Conservation (phyloP, 2,113 vertebrate genomes). For the Gobio gobio region DNA sequence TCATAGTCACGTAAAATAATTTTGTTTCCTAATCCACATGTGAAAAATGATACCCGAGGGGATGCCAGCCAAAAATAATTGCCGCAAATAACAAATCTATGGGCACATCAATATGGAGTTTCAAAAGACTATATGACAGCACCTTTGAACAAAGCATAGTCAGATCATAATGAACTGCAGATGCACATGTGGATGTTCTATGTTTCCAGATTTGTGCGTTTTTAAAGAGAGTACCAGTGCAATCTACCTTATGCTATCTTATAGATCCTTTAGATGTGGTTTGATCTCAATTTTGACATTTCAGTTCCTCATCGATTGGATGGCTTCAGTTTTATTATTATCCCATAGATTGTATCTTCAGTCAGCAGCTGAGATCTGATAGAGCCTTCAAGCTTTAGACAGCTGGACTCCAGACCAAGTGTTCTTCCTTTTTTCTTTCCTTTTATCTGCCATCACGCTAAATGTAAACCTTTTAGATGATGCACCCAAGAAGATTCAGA, state of each 20-base stretch:
- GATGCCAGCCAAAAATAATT: conserved; percentile 49
- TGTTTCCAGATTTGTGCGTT: conserved; percentile 6
- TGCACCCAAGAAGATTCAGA: neutral
- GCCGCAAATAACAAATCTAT: conserved; percentile 26
- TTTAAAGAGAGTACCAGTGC: neutral
- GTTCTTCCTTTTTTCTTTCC: neutral
- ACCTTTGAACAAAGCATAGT: conserved; percentile 36
- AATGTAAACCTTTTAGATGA: neutral
- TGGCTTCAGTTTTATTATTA: neutral
- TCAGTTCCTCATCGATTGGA: conserved; percentile 3
- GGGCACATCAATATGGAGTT: conserved; percentile 28
- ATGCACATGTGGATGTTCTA: conserved; percentile 24
- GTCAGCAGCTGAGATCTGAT: neutral
- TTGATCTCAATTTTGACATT: neutral
- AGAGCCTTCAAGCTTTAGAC: conserved; percentile 9
- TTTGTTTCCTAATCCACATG: conserved; percentile 59
- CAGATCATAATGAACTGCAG: conserved; percentile 26
- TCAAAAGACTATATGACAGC: conserved; percentile 7
- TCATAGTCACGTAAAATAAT: conserved; percentile 56
- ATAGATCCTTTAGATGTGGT: neutral
- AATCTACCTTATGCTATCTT: neutral
- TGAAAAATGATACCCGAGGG: conserved; percentile 60
- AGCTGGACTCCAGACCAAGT: conserved; percentile 22
- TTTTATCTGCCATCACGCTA: neutral
- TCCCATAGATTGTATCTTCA: neutral